Percentiles rank a stretch among this genome's conserved stretches.
Conservation (phyloP, 64 coral and sea anemone genomes). For the Anthopleura sola region DNA sequence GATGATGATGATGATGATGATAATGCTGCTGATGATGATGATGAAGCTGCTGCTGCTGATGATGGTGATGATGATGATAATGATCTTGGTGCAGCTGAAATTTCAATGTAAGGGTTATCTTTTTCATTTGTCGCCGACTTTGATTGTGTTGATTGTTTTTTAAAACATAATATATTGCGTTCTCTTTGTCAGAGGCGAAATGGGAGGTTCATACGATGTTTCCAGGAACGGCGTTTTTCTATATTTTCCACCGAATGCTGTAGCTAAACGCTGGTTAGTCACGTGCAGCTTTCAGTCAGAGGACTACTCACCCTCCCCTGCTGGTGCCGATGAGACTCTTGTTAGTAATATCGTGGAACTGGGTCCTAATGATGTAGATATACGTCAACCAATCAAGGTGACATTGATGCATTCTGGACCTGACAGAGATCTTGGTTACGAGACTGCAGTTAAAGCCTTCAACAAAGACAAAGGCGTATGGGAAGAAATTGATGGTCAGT, state of each 20-base stretch:
- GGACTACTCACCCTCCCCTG: neutral
- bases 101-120: neutral
- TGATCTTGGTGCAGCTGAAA: neutral
- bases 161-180: neutral
- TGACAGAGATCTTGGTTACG: neutral
- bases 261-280: neutral
- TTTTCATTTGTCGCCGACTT: neutral
- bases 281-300: neutral
- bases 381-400: neutral
- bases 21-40: too few relatives aligned
- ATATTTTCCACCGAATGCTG: neutral
- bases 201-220: neutral
- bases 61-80: too few relatives aligned
- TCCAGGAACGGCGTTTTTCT: neutral
- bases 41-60: too few relatives aligned
- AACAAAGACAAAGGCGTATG: neutral
- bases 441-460: neutral
- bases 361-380: neutral
- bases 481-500: neutral
- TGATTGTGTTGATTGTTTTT: neutral
- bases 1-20: too few relatives aligned
- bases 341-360: constrained; percentile 5
- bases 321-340: neutral
- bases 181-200: neutral
- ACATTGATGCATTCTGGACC: neutral